Percentiles rank a stretch among this genome's conserved stretches.
These are phyloP conservation scores for Pseudomugil tenellus DNA, from an alignment of 2,797 vertebrate species.

Conservation along the genomic window DNA sequence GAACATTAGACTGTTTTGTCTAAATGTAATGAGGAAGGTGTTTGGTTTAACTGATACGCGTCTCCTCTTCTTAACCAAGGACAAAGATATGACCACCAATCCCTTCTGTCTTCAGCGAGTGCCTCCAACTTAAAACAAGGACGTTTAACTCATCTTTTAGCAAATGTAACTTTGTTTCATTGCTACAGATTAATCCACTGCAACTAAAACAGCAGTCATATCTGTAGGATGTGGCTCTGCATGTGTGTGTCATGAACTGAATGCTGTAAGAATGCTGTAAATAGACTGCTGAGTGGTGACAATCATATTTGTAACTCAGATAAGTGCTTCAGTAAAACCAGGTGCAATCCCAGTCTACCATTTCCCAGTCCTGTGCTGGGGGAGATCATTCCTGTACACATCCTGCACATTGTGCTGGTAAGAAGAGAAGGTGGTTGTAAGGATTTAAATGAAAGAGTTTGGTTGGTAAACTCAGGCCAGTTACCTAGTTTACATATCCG, in stretches of 20 bases:
- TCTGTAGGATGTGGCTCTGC: neutral
- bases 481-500: neutral
- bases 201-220: slow-evolving; percentile 2
- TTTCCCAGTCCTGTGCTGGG: slow-evolving; percentile 13
- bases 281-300: slow-evolving; percentile 29
- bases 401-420: neutral
- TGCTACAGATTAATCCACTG: neutral
- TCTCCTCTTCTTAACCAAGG: slow-evolving; percentile 12
- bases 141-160: neutral
- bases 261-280: slow-evolving; percentile 21
- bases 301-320: slow-evolving; percentile 35
- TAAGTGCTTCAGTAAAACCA: slow-evolving; percentile 32
- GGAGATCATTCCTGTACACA: slow-evolving; percentile 2
- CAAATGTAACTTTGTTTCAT: neutral
- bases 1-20: slow-evolving; percentile 36
- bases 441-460: slow-evolving; percentile 1
- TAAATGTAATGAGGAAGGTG: neutral
- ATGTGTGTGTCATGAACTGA: slow-evolving; percentile 15
- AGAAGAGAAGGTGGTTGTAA: neutral
- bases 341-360: slow-evolving; percentile 1
- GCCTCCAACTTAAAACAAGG: slow-evolving; percentile 15
- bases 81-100: slow-evolving; percentile 8
- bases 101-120: slow-evolving; percentile 28
- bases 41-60: slow-evolving; percentile 22
- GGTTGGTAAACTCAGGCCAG: neutral